Conservation (phyloP, 2,113 vertebrate genomes). For the Scytalopus superciliaris region DNA sequence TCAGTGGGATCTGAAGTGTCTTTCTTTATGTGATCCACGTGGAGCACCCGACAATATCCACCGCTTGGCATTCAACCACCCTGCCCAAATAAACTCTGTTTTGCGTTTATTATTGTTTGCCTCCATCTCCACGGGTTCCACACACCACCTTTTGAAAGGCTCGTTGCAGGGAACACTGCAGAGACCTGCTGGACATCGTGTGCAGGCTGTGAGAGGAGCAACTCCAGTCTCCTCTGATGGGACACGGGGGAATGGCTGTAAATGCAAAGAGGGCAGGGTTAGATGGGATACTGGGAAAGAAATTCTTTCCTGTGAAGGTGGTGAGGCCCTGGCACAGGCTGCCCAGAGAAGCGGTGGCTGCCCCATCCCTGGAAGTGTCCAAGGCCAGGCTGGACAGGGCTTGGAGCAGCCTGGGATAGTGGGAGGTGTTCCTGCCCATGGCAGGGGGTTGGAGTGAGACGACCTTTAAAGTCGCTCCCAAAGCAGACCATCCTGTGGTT, state of each 20-base stretch:
- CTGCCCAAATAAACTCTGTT: background rate
- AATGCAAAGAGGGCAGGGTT: background rate
- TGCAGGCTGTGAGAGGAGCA: background rate
- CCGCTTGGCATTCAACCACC: background rate
- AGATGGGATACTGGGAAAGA: background rate
- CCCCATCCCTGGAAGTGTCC: background rate
- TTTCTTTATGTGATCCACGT: background rate
- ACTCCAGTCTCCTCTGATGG: background rate
- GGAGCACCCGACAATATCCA: fast-evolving
- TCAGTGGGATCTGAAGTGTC: background rate
- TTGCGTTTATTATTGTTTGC: background rate
- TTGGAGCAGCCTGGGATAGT: background rate
- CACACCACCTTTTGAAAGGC: background rate
- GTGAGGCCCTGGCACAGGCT: background rate
- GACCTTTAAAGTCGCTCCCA: background rate
- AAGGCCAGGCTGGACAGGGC: too few relatives aligned
- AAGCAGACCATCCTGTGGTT: background rate
- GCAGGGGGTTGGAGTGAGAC: background rate
- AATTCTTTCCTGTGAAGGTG: background rate
- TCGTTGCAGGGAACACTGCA: background rate
- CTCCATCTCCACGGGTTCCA: background rate
- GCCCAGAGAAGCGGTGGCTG: background rate
- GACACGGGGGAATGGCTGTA: background rate
- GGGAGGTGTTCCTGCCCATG: background rate
- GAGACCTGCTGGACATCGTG: fast-evolving